Base-by-base conservation (phyloP, 2,888 invertebrate genomes). In the Furcula furcula region DNA sequence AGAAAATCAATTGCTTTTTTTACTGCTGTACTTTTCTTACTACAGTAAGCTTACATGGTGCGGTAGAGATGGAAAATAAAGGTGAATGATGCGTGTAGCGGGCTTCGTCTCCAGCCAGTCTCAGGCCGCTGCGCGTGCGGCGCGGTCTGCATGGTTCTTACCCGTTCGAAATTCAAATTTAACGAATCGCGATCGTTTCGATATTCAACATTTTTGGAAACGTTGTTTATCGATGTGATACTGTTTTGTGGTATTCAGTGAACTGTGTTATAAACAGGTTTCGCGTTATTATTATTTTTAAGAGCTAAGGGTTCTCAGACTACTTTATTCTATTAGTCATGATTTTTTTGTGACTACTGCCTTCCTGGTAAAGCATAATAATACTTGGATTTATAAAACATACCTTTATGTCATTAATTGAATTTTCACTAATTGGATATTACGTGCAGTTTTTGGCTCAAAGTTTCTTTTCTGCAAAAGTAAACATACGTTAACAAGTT, bases 51-150 rank as follows among this genome's bases (percentile, higher is more conserved):
- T 59, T 46, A 31, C 27, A 46, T 39, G 29, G 73, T 46, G 54
- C 39, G 75, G 79, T 47, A 43, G 65, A 57, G 76, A 79, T 45
- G 54, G 66, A 40, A 37, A 43, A 46, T 58, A 46, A 55, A 71
- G 70, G 66, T 75, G 71, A 71, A 62, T 72, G 69, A 78, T 72
- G 74, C 65, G 63, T 65, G 58, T 41, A 56, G 52, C 47, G 52
- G 44, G 46, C 45, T 44, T 45, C 55, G 85, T 73, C 86, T 86
- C 86, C 86, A 72, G 75, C 56, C 79, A 86, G 87, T 87, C 87
- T 87, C 77, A 63, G 63, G 61, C 57, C 73, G 81, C 61, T 66
- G 83, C 84, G 83, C 82, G 65, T 49, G 80, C 82, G 81, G 68
- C 75, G 80, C 76, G 67, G 75, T 61, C 61, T 68, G 67, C 67